Conservation (phyloP, 2,113 vertebrate genomes). For the Corythoichthys intestinalis region DNA sequence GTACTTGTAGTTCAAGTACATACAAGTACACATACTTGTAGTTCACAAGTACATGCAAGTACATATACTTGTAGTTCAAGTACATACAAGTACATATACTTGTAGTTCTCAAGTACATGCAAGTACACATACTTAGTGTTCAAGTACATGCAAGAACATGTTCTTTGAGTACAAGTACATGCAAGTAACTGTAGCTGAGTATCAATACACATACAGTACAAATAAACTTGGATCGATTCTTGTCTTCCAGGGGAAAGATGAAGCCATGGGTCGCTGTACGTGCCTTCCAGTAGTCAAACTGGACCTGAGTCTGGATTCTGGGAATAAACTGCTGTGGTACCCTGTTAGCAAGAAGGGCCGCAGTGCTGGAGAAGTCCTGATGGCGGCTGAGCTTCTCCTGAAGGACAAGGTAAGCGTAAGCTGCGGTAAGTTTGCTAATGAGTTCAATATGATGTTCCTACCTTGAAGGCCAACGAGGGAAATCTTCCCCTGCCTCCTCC, state of each 20-base stretch:
- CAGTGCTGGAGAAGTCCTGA: slow-evolving; percentile 81
- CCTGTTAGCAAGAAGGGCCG: slow-evolving; percentile 80
- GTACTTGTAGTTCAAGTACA: no score
- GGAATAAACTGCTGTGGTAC: slow-evolving; percentile 87
- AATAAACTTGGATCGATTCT: not conserved
- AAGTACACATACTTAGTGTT: no score
- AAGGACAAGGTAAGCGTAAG: slow-evolving; percentile 77
- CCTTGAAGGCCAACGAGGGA: slow-evolving; percentile 67
- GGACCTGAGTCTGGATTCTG: slow-evolving; percentile 69
- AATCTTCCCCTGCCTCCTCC: slow-evolving; percentile 90
- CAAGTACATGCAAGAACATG: no score
- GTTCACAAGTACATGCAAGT: no score
- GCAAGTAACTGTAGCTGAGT: no score
- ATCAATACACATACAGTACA: not conserved
- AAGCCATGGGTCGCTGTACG: slow-evolving; percentile 84
- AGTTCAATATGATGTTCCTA: not conserved
- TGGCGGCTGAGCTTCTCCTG: slow-evolving; percentile 89
- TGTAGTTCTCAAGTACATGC: no score
- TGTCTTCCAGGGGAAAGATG: slow-evolving; percentile 87
- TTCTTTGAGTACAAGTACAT: no score
- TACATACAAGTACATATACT: no score
- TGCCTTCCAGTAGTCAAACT: slow-evolving; percentile 86
- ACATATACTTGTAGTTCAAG: no score
- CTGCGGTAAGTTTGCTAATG: not conserved
- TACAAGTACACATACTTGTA: no score